A percentile compares a stretch with the other conserved stretches of the same genome.
phyloP scores from a whole-genome alignment of 2,888 invertebrate species.

The Sericinus montela region DNA sequence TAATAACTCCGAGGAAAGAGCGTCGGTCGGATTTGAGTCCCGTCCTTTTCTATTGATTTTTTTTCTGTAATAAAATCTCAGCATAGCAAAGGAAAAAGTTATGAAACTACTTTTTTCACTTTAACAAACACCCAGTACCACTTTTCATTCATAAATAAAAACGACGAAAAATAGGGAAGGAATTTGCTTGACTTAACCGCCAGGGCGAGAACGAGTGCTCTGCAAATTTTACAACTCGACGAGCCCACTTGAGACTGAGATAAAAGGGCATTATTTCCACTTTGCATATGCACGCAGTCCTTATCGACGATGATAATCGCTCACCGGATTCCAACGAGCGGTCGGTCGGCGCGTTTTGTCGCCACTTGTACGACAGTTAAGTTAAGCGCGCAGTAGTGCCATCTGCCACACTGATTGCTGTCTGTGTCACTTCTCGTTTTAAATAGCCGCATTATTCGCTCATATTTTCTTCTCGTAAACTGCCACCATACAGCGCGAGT shows the following conservation, averaged over 20 bases:
- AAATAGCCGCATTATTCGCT: background rate
- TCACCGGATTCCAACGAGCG: slow-evolving; percentile 26
- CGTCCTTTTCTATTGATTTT: too few species aligned
- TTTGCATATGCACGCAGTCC: slow-evolving; percentile 30
- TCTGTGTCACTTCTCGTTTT: slow-evolving; percentile 21
- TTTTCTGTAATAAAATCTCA: too few species aligned
- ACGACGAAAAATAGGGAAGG: background rate
- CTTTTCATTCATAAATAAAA: background rate
- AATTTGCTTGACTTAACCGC: slow-evolving; percentile 12
- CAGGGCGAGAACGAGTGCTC: slow-evolving; percentile 15
- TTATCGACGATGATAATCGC: slow-evolving; percentile 40
- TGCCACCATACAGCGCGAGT: slow-evolving; percentile 3
- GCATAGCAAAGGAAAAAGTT: too few species aligned
- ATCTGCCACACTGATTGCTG: slow-evolving; percentile 37
- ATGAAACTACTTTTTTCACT: background rate
- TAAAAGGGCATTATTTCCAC: slow-evolving; percentile 28
- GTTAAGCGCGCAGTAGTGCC: slow-evolving; percentile 31
- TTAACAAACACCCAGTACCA: background rate
- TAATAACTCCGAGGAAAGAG: too few species aligned
- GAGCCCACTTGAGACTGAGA: slow-evolving; percentile 26
- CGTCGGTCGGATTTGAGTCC: too few species aligned
- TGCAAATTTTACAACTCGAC: slow-evolving; percentile 20
- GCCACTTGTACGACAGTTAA: slow-evolving; percentile 31
- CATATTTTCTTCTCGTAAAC: background rate
- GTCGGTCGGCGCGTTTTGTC: slow-evolving; percentile 27